Conservation (phyloP, 2,797 vertebrate species). For the Sebastes trivittatus region DNA sequence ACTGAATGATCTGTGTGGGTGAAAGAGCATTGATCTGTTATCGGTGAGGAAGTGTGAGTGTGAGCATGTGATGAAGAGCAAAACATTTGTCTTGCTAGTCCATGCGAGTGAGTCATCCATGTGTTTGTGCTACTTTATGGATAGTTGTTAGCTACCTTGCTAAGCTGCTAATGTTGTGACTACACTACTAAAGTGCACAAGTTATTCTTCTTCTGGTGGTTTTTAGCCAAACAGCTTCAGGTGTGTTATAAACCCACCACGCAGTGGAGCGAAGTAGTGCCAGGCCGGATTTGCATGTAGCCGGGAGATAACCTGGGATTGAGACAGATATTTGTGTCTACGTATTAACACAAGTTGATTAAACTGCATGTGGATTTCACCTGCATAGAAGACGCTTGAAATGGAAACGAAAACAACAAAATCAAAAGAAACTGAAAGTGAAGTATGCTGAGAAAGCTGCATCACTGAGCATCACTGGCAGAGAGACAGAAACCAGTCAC, state of each 20-base stretch:
- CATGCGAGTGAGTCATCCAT: neutral
- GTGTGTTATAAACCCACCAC: neutral
- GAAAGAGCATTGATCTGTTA: neutral
- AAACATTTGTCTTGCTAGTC: neutral
- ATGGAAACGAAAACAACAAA: neutral
- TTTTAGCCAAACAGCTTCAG: neutral
- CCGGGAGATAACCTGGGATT: neutral
- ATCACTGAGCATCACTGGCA: conserved; percentile 52
- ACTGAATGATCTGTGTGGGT: neutral
- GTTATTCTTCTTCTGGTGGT: neutral
- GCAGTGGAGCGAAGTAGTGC: neutral
- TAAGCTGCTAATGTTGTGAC: neutral
- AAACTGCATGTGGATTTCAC: conserved; percentile 1
- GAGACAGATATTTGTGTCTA: neutral
- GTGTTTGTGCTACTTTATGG: neutral
- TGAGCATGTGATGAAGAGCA: neutral
- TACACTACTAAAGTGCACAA: neutral
- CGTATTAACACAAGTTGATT: neutral
- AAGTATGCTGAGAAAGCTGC: conserved; percentile 37
- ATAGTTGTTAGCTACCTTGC: neutral
- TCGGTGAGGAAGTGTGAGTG: neutral
- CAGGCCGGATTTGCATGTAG: neutral
- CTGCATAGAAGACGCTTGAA: neutral
- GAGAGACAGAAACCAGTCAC: conserved; percentile 65
- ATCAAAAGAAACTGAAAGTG: conserved; percentile 21